Base-by-base conservation (phyloP, 2,113 vertebrate species). In the Enhydra lutris region DNA sequence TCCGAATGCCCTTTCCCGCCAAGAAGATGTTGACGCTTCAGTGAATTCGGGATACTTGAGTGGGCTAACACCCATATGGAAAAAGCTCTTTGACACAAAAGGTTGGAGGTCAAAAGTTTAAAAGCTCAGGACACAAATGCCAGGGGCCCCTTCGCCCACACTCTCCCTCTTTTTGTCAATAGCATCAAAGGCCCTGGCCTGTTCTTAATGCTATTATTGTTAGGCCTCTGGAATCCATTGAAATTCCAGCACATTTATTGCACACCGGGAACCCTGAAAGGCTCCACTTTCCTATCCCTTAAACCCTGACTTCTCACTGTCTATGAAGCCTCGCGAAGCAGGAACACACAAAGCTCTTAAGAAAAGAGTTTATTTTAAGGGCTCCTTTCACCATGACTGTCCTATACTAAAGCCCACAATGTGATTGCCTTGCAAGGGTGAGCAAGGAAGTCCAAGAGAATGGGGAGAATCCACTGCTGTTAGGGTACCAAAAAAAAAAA, bases 51-150 rank as follows among this genome's bases (percentile, higher is more conserved):
- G 45, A 94, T 85, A 79, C 96, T 15, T 1, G 83, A 98, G 96
- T 96, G 71, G 81, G 98, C 97, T 91, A 97, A 96, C 39, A n/a
- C 69, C 97, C 98, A 97, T 97, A 97, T 97, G 97, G 97, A 98
- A 98, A 98, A 89, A 98, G 95, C 89, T 90, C 31, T 98, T 98
- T 98, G 97, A 98, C 98, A 98, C 96, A 97, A 95, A 98, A 98
- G 98, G 98, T 98, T 98, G 98, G 94, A 98, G 99, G 98, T 99
- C 98, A 98, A 98, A 98, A 98, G 98, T 99, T 98, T 98, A 98
- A 98, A 98, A 98, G 98, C 97, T 98, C 59, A 6, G 96, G 98
- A 98, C 97, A 98, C 97, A 98, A 97, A 98, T 11, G 89, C 98
- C 98, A 98, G 97, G 91, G 95, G 94, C 78, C 97, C 82, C 96